Conservation (phyloP, 1,140 invertebrate species). For the Halesus radiatus region DNA sequence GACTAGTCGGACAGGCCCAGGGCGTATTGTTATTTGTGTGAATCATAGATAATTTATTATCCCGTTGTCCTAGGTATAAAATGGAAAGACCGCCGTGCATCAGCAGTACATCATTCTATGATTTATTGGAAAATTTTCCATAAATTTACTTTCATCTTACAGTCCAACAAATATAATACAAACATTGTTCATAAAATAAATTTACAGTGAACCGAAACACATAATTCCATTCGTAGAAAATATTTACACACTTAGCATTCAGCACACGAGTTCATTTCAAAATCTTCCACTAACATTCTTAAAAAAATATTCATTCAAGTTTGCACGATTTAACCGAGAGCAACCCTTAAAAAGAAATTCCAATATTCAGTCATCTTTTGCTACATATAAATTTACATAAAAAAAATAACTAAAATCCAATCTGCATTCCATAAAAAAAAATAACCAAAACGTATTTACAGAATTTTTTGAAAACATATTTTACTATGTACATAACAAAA, state of each 20-base stretch:
- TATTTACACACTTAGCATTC: too few relatives aligned
- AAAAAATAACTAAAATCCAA: slow-evolving; percentile 19
- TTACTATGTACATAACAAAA: slow-evolving; percentile 15
- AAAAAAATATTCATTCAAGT: slow-evolving; percentile 32
- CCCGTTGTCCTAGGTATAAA: background rate
- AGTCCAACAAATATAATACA: slow-evolving; percentile 31
- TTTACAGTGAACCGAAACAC: slow-evolving; percentile 7
- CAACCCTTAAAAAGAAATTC: slow-evolving; percentile 20
- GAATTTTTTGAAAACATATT: background rate
- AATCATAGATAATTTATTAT: too few relatives aligned
- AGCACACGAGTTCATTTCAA: background rate
- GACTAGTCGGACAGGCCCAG: too few relatives aligned
- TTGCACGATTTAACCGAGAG: background rate
- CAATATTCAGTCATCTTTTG: slow-evolving; percentile 15
- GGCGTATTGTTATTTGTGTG: too few relatives aligned
- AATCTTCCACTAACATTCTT: slow-evolving; percentile 2
- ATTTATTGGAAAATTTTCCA: slow-evolving; percentile 33
- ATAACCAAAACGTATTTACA: slow-evolving; percentile 36
- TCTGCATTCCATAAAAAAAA: slow-evolving; percentile 11
- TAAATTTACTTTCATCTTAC: slow-evolving; percentile 1
- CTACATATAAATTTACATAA: slow-evolving; percentile 24
- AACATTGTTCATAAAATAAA: slow-evolving; percentile 28
- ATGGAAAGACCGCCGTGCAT: slow-evolving; percentile 7
- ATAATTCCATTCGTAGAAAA: slow-evolving; percentile 7
- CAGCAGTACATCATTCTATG: background rate